Conservation (phyloP, 2,888 invertebrate genomes). For the Drosophila paracracens region DNA sequence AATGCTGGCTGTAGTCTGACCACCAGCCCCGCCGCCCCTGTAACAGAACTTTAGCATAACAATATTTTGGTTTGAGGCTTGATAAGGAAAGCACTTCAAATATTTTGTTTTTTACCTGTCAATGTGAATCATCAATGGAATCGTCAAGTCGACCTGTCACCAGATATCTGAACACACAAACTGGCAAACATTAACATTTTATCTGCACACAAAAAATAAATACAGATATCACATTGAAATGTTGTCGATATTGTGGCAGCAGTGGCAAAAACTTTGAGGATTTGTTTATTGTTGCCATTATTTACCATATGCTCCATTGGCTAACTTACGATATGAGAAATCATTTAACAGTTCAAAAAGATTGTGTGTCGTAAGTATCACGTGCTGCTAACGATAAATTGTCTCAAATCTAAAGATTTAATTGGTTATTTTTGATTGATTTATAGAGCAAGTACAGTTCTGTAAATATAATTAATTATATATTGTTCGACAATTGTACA, state of each 20-base stretch:
- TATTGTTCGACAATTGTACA: neutral
- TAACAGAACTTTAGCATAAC: slow-evolving; percentile 26
- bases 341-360: neutral
- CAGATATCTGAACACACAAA: slow-evolving; percentile 18
- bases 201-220: slow-evolving; percentile 24
- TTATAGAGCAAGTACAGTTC: too few species aligned
- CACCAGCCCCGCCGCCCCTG: slow-evolving; percentile 1
- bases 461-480: neutral
- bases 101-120: neutral
- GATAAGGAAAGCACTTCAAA: slow-evolving; percentile 29
- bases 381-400: slow-evolving; percentile 13
- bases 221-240: slow-evolving; percentile 23
- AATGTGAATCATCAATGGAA: slow-evolving; percentile 34
- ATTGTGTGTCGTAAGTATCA: slow-evolving; percentile 26
- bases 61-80: neutral
- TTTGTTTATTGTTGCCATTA: slow-evolving; percentile 47
- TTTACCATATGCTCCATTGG: slow-evolving; percentile 14
- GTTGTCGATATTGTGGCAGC: slow-evolving; percentile 42
- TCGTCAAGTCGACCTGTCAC: slow-evolving; percentile 21
- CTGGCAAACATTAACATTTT: slow-evolving; percentile 13
- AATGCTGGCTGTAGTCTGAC: neutral
- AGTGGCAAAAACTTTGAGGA: slow-evolving; percentile 4
- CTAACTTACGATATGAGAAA: slow-evolving; percentile 9
- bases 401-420: neutral
- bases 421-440: neutral